A percentile compares a stretch with the other conserved stretches of the same genome.
phyloP scores from a whole-genome alignment of 2,113 vertebrate species.

The Cebus imitator region DNA sequence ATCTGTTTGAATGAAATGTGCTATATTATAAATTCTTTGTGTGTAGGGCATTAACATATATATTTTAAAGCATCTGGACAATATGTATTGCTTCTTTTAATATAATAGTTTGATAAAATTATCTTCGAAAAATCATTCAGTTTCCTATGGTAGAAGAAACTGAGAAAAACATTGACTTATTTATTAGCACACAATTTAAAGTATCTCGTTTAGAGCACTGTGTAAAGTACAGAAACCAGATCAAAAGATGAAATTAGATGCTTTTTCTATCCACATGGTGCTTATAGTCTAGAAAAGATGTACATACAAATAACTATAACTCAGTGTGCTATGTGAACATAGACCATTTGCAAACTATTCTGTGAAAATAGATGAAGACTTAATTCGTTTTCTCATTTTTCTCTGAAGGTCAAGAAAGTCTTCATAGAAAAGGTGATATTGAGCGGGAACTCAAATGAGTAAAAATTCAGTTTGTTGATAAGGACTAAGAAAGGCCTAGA shows the following conservation, averaged over 20 bases:
- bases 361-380: background rate
- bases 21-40: background rate
- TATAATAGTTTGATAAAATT: background rate
- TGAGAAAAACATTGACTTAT: background rate
- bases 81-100: constrained; percentile 12
- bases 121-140: background rate
- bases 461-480: background rate
- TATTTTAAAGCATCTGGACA: background rate
- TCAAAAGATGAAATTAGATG: background rate
- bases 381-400: background rate
- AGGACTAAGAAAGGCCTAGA: background rate
- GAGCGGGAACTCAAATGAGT: background rate
- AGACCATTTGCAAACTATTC: background rate
- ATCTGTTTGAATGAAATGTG: background rate
- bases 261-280: background rate
- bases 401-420: background rate
- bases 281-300: background rate
- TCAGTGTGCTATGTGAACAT: background rate
- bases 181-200: background rate
- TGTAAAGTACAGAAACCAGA: background rate
- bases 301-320: background rate
- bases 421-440: background rate
- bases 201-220: background rate
- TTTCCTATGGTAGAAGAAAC: background rate
- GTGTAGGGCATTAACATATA: background rate